Evolutionary conservation across 2,888 invertebrate genomes (phyloP).

Genomic region (Carpatolechia fugitivella): DNA sequence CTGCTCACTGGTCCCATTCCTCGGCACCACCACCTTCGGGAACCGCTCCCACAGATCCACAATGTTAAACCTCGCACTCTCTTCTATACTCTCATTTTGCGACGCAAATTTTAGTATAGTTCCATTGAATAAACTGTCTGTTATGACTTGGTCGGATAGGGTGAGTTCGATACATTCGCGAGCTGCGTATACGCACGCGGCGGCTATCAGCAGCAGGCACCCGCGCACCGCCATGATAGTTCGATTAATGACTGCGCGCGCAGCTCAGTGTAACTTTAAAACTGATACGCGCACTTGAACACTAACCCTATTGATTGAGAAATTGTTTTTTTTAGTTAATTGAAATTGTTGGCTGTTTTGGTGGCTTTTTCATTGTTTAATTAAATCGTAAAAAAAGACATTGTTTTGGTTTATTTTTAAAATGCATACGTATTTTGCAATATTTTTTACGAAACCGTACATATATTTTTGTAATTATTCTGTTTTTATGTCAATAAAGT

Average conservation of each 20-base stretch:
- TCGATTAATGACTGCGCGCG: slow-evolving; percentile 51
- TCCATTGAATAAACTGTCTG: slow-evolving; percentile 54
- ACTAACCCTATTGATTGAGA: slow-evolving; percentile 23
- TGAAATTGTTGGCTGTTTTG: background rate
- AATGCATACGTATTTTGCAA: too few species aligned
- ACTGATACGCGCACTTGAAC: slow-evolving; percentile 28
- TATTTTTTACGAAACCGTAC: too few species aligned
- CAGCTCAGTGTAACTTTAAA: slow-evolving; percentile 24
- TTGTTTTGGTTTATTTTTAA: too few species aligned
- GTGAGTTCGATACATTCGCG: slow-evolving; percentile 71
- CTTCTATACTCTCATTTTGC: slow-evolving; percentile 49
- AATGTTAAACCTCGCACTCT: slow-evolving; percentile 50
- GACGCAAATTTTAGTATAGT: slow-evolving; percentile 52
- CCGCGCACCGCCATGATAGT: slow-evolving; percentile 67
- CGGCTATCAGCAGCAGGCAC: slow-evolving; percentile 51
- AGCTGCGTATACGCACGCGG: slow-evolving; percentile 40
- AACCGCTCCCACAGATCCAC: slow-evolving; percentile 62
- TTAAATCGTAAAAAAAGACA: too few species aligned
- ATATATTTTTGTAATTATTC: too few species aligned
- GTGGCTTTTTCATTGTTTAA: background rate
- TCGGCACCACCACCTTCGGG: slow-evolving; percentile 67
- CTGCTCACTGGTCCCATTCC: slow-evolving; percentile 64
- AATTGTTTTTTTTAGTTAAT: slow-evolving; percentile 3
- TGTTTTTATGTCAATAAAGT: too few species aligned
- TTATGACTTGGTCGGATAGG: slow-evolving; percentile 47